Base-by-base conservation (phyloP, 2,797 vertebrate species). In the Scleropages formosus region DNA sequence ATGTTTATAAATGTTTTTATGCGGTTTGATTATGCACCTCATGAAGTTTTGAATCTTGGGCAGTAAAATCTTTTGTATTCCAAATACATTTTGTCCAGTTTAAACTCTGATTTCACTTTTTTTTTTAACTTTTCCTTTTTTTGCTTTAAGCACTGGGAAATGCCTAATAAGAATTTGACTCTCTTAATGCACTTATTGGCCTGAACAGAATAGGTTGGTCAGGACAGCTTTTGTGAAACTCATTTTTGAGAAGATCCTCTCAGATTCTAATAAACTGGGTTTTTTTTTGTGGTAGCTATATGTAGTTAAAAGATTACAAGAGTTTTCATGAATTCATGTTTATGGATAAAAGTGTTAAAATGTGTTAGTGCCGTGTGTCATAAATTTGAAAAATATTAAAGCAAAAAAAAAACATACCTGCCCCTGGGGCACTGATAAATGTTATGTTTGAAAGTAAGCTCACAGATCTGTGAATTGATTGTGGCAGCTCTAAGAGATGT, bases 401-500 rank as follows among this genome's bases (percentile, higher is more conserved):
- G 39, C 53, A 56, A 12, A 12, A 56, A 8, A 9, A 56, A 18
- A 27, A 56, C 70, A 58, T 10, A 16, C 39, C 70, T 53, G 15
- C n/a, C 51, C 27, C 20, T 16, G 26, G 15, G 31, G 31, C 31
- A 39, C 39, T 31, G 31, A 6, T 39, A 39, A 27, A 58, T 58
- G 8, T 66, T 56, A 67, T 75, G 74, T 74, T 68, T 59, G 74
- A 58, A 58, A 58, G 26, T 18, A 27, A 4, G 15, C n/a, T 72
- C 49, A 72, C 16, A 16, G 51, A 58, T 26, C 75, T 66, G 31
- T 46, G 65, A 75, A 75, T 75, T 75, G 62, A 66, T 65, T 60
- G 66, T 31, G 61, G 47, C 47, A 39, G 63, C 39, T 31, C 31
- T 39, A 39, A 39, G 39, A 39, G 31, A 39, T 39, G 31, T 39